phyloP scores from a whole-genome alignment of 2,113 vertebrate species.

The Ptilonorhynchus violaceus region DNA sequence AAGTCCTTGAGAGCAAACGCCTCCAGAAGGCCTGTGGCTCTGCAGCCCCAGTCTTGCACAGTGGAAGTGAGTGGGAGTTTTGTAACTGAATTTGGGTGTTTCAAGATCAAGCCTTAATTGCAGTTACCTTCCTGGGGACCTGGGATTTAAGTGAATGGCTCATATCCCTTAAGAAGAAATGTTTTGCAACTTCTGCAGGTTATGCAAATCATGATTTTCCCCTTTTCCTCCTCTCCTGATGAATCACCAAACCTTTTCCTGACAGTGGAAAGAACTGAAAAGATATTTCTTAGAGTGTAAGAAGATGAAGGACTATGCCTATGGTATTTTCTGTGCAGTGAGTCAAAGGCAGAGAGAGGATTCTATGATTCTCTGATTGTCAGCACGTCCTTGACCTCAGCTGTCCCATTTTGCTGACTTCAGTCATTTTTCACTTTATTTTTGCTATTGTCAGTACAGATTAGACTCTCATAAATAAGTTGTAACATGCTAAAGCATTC shows the following conservation, averaged over 20 bases:
- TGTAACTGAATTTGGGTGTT: not conserved
- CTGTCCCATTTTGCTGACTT: not conserved
- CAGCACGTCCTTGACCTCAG: not conserved
- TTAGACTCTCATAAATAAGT: not conserved
- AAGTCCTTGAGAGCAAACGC: not conserved
- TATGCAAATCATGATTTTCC: not conserved
- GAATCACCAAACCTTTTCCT: not conserved
- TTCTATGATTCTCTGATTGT: not conserved
- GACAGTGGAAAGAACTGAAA: not conserved
- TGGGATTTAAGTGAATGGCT: not conserved
- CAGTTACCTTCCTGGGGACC: not conserved
- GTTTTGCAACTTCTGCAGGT: not conserved
- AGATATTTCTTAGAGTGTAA: not conserved
- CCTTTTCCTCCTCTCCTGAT: not conserved
- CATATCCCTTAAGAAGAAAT: not conserved
- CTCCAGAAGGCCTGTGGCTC: not conserved
- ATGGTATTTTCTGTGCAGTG: not conserved
- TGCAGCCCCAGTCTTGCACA: not conserved
- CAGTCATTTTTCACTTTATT: not conserved
- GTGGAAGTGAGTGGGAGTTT: not conserved
- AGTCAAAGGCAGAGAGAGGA: not conserved
- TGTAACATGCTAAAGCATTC: not conserved
- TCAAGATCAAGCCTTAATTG: not conserved
- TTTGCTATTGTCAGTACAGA: not conserved
- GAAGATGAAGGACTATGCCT: not conserved